Evolutionary conservation across 1,140 invertebrate species (phyloP), one percentile per base, ranked within the genome.

Genomic region (Megalopta genalis): DNA sequence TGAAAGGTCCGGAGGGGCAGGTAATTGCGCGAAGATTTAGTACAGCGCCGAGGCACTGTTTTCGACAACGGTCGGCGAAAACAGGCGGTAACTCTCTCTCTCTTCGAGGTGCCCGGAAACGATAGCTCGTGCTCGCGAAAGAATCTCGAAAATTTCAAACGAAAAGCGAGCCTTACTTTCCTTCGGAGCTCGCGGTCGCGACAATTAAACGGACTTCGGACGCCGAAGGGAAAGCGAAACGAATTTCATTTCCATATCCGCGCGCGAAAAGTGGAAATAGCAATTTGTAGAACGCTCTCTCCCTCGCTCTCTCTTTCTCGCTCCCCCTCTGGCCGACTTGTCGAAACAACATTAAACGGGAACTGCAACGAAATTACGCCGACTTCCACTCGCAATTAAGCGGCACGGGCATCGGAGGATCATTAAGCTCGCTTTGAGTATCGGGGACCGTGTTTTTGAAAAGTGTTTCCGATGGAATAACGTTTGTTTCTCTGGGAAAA

Each of bases 1-100:
- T 78, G 60, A 64, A 72, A 72, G 75, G 70, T 77, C 63, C 59
- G 70, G 42, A 5, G 37, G 46, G n/a, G 16, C 76, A 27, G 54
- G 71, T 65, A 78, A 72, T 78, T 64, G 64, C n/a, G 4, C 46
- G 27, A 63, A 16, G 67, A 77, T 77, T 77, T 64, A 78, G 46
- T 27, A 59, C 42, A 42, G 46, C 14, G 10, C 12, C 46, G 14
- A 10, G 39, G 7, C 39, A 42, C 39, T 42, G 39, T 42, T 42
- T 9, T 49, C 46, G 42, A 4, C 1, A 9, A 10, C 1, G 16
- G 16, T 4, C 3, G 2, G 14, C 46, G 46, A 49, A 49, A 49
- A 49, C 46, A 49, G 2, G 12, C 46, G 46, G 16, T 49, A 49
- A 49, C 16, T 49, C 46, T 16, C 16, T 49, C 46, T 16, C 46